A percentile compares a stretch with the other conserved stretches of the same genome.
Conservation (phyloP, 2,888 invertebrate genomes). For the Eumerus sabulonum region DNA sequence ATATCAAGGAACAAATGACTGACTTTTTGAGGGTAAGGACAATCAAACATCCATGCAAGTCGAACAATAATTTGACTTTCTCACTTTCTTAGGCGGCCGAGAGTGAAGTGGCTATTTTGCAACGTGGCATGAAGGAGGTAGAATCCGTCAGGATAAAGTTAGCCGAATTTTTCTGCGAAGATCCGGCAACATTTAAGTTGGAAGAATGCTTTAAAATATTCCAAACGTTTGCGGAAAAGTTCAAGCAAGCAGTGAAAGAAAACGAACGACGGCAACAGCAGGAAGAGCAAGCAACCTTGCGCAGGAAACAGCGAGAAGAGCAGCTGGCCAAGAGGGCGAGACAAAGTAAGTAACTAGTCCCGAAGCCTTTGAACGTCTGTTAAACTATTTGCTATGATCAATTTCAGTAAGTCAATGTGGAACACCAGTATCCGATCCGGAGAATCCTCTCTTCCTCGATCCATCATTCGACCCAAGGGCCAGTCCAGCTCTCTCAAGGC, state of each 20-base stretch:
- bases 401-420: conserved; percentile 84
- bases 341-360: conserved; percentile 80
- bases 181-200: conserved; percentile 91
- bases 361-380: background rate
- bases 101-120: conserved; percentile 87
- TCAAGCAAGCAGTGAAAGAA: conserved; percentile 90
- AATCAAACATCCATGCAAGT: background rate
- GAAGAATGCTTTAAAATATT: conserved; percentile 96
- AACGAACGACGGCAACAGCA: conserved; percentile 90
- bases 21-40: conserved; percentile 86
- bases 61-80: background rate
- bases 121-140: conserved; percentile 89
- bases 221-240: conserved; percentile 92
- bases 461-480: conserved; percentile 88
- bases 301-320: conserved; percentile 87
- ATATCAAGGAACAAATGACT: conserved; percentile 92
- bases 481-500: conserved; percentile 84
- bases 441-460: conserved; percentile 87
- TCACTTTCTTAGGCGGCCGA: conserved; percentile 81
- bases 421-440: conserved; percentile 86
- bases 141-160: conserved; percentile 89
- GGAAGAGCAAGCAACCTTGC: conserved; percentile 91
- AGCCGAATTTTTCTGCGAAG: conserved; percentile 97
- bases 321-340: conserved; percentile 83
- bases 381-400: background rate